Conservation (phyloP, 2,113 vertebrate genomes). For the Machaerirhynchus nigripectus region DNA sequence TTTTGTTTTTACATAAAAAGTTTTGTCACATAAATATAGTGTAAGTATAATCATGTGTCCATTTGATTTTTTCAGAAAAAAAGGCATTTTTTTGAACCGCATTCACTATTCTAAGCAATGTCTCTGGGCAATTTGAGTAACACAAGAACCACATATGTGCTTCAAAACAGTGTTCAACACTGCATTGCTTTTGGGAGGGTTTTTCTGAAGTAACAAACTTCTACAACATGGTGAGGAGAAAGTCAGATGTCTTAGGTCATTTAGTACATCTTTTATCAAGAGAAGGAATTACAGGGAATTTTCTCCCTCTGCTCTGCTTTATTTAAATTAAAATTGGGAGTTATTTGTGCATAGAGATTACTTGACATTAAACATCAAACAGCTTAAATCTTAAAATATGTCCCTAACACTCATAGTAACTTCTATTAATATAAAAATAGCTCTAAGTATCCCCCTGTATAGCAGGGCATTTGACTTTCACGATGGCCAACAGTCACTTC, state of each 20-base stretch:
- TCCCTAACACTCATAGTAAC: neutral
- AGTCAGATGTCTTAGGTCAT: neutral
- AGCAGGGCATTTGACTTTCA: neutral
- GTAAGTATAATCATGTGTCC: neutral
- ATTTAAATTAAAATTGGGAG: neutral
- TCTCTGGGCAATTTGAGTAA: neutral
- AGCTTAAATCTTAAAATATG: neutral
- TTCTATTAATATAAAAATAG: neutral
- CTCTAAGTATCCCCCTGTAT: neutral
- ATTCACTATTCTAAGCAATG: neutral
- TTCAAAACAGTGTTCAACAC: neutral
- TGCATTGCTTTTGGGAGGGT: neutral
- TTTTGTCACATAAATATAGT: neutral
- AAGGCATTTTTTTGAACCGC: fast-evolving
- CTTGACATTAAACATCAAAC: neutral
- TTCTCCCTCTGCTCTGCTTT: neutral
- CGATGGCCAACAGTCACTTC: fast-evolving
- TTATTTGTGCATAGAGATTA: neutral
- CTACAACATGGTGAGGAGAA: neutral
- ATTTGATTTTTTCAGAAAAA: neutral
- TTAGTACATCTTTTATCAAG: neutral
- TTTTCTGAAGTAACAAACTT: neutral
- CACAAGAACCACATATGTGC: neutral
- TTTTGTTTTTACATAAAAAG: neutral
- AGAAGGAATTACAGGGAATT: neutral